phyloP scores from a whole-genome alignment of 2,113 vertebrate species.

The Vimba vimba region DNA sequence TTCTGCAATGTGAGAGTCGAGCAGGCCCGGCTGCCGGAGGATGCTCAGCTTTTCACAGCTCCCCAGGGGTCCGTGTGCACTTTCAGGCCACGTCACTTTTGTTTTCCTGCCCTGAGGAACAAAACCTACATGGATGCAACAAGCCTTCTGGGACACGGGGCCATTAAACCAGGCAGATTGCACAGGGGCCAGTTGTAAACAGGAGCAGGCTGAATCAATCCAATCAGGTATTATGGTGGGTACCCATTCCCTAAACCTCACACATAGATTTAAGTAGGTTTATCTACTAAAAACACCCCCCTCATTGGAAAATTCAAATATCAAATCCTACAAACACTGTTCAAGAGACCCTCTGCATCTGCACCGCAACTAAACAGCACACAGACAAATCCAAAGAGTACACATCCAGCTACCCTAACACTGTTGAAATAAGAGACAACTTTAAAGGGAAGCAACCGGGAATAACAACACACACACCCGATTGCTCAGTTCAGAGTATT shows the following conservation, averaged over 20 bases:
- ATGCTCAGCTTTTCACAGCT: conserved; percentile 72
- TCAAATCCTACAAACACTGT: neutral
- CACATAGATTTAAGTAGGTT: conserved; percentile 50
- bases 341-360: neutral
- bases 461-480: neutral
- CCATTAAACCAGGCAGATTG: conserved; percentile 75
- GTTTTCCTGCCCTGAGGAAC: conserved; percentile 72
- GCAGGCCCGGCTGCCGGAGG: conserved; percentile 66
- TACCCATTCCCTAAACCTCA: conserved; percentile 54
- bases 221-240: conserved; percentile 69
- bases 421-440: neutral
- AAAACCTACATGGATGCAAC: conserved; percentile 73
- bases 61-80: conserved; percentile 65
- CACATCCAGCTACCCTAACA: neutral
- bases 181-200: conserved; percentile 73
- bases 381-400: neutral
- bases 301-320: conserved; percentile 35
- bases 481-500: neutral
- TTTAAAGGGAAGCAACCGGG: neutral
- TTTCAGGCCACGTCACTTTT: conserved; percentile 69
- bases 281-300: conserved; percentile 46
- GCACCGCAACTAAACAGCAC: neutral
- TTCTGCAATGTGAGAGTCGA: conserved; percentile 73
- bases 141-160: conserved; percentile 73
- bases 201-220: conserved; percentile 74